Base-by-base conservation (phyloP, 1,140 invertebrate species). In the Platyscapa corneri region DNA sequence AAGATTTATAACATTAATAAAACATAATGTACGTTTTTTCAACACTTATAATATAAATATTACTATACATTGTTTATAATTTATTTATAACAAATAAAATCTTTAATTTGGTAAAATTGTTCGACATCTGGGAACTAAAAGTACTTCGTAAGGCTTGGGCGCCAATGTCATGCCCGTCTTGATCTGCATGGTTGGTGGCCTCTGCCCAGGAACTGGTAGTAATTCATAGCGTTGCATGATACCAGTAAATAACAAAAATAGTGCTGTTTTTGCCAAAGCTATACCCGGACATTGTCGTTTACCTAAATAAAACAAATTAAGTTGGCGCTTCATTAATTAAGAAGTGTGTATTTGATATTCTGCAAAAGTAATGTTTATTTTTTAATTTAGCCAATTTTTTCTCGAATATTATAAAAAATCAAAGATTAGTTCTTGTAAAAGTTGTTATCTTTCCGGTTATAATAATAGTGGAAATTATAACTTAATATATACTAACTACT, bases 201-300 rank as follows among this genome's bases (percentile, higher is more conserved):
- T 79, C 75, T 91, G 32, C 53, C 90, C 93, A 3, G 92, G 89
- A 37, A 93, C 88, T 18, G 92, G 90, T 77, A 88, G 84, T 42
- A 93, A 46, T 49, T 88, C 72, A 53, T 93, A 93, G 27, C 89
- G 90, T 89, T 97, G 96, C 82, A 97, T 91, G 23, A 97, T 93
- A 12, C 95, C 95, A 6, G 95, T 94, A 80, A 97, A 96, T 70
- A 97, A 95, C 32, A 97, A 92, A 89, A 97, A 97, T 6, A 97
- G 89, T 86, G 96, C 96, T 2, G 94, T 94, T 79, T 94, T 95
- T 0, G 97, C 97, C 65, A 98, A 91, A 0, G 95, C 92, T 91
- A 97, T 96, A 1, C 97, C 97, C 0, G 96, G 94, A 89, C 97
- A 98, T 85, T 96, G 94, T 88, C 96, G 94, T 84, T 95, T 95